Evolutionary conservation across 2,113 vertebrate genomes (phyloP), one percentile per base, ranked within the genome.

Genomic region (Neodontobutis hainanensis): DNA sequence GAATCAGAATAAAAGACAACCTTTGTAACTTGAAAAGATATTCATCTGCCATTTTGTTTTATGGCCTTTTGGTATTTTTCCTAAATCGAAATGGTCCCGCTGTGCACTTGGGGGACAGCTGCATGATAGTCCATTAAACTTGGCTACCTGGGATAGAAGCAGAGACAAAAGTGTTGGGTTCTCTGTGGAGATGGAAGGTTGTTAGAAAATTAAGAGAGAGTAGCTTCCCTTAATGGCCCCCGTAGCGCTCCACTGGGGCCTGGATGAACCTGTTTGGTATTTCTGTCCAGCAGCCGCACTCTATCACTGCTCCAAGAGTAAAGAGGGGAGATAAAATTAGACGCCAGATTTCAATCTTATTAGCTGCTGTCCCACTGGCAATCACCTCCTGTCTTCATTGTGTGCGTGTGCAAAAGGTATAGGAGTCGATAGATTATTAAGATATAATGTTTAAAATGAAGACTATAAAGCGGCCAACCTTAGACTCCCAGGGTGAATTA

Each of bases 311-410:
- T 77, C 49, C 32, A 57, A 79, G 81, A 70, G 55, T 64, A 56
- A 71, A 84, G 77, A 78, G 69, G 69, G 70, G 40, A 77, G 78
- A 59, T 82, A 64, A 80, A 90, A 88, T 83, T 88, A 85, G 87
- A 83, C 12, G 8, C 53, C 56, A 63, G 70, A 69, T 45, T 85
- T 74, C 63, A 86, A 85, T 87, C 81, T 85, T 81, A 87, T 89
- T 87, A 89, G 67, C 71, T 50, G 34, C 11, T 75, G 67, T 87
- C 79, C 69, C 72, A 63, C 40, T 63, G 49, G 79, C 75, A 76
- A 75, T 80, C 75, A 75, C 82, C 65, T 35, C 78, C 63, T 72
- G 46, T 38, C 61, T 69, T 72, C 14, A 16, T 46, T 64, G 6
- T 63, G 19, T 70, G 19, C 59, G 51, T 35, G 49, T 35, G 57